Evolutionary conservation across 2,797 vertebrate species (phyloP).

Genomic region (Margarornis squamiger): DNA sequence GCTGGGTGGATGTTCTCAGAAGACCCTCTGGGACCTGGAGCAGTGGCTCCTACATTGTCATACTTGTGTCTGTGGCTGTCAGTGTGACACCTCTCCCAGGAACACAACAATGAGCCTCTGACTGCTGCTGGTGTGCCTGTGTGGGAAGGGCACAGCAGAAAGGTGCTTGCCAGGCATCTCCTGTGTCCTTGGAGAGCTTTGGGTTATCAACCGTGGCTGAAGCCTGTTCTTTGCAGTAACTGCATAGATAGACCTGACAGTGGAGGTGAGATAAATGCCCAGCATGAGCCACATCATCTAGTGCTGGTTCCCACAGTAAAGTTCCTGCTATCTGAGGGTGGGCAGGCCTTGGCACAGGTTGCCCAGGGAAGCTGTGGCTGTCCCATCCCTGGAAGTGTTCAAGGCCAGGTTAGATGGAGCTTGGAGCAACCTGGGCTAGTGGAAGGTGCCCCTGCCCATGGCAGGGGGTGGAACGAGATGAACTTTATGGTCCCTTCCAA

Average conservation of each 20-base stretch:
- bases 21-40: neutral
- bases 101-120: neutral
- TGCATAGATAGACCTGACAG: neutral
- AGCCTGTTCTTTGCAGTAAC: neutral
- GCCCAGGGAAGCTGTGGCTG: neutral
- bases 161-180: neutral
- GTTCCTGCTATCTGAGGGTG: neutral
- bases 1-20: neutral
- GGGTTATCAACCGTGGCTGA: neutral
- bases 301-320: neutral
- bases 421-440: fast-evolving
- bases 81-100: neutral
- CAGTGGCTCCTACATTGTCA: neutral
- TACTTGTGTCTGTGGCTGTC: neutral
- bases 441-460: neutral
- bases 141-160: neutral
- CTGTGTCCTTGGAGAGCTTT: neutral
- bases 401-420: fast-evolving
- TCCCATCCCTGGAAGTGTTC: neutral
- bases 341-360: fast-evolving
- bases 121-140: neutral
- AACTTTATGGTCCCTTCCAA: neutral
- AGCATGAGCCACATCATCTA: fast-evolving
- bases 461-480: no score
- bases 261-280: neutral